Percentiles rank a stretch among this genome's conserved stretches.
Conservation (phyloP, 2,113 vertebrate species). For the Martes martes region DNA sequence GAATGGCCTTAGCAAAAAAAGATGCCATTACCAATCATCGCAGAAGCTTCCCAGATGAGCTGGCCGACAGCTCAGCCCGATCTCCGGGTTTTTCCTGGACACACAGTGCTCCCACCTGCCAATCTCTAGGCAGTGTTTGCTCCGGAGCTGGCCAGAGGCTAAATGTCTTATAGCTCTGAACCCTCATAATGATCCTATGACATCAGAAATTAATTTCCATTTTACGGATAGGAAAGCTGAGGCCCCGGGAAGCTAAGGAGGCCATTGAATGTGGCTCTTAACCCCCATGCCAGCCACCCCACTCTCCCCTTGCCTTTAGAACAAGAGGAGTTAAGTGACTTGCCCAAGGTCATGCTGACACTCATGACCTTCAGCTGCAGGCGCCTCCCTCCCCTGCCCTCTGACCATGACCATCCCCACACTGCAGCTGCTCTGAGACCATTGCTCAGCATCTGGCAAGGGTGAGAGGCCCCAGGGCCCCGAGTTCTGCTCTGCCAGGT, state of each 20-base stretch:
- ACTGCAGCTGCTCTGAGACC: background rate
- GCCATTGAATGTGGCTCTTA: background rate
- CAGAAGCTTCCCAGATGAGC: background rate
- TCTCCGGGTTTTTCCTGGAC: background rate
- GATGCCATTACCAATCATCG: fast-evolving
- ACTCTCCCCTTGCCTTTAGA: background rate
- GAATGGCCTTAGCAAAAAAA: background rate
- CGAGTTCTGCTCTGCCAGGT: background rate
- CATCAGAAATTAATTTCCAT: background rate
- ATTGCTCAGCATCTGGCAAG: fast-evolving
- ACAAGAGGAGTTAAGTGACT: background rate
- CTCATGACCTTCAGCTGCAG: background rate
- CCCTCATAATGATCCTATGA: background rate
- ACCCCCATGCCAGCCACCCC: too few relatives aligned
- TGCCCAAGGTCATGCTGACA: background rate
- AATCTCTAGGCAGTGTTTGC: background rate
- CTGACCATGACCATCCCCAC: background rate
- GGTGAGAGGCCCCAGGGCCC: background rate
- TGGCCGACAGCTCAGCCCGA: background rate
- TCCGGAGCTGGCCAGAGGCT: background rate
- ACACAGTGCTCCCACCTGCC: background rate
- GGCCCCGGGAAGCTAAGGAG: background rate
- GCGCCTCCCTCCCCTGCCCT: background rate
- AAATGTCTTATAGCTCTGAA: background rate
- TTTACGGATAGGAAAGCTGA: background rate